Conservation (phyloP, 2,888 invertebrate genomes). For the Leptopterna dolabrata region DNA sequence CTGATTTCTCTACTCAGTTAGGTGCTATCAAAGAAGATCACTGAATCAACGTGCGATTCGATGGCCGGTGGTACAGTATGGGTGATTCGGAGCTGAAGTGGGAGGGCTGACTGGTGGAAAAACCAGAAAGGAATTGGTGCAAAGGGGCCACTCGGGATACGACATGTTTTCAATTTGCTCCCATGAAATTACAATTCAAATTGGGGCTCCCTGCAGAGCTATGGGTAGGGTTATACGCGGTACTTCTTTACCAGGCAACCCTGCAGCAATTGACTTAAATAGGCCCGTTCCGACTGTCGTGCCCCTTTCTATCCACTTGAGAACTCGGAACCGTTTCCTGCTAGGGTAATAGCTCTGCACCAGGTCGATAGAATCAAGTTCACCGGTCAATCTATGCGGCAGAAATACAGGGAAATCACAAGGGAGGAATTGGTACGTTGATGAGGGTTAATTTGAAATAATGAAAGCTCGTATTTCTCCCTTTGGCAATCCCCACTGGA, state of each 20-base stretch:
- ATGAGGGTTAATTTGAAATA: no score
- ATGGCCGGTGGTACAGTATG: not conserved
- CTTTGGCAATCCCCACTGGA: no score
- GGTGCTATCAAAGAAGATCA: no score
- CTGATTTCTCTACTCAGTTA: no score
- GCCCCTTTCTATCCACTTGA: slow-evolving; percentile 2
- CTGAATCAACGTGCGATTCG: not conserved
- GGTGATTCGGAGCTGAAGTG: not conserved
- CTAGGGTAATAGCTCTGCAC: slow-evolving; percentile 18
- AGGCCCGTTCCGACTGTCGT: slow-evolving; percentile 16
- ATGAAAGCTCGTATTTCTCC: no score
- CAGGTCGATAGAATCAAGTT: not conserved
- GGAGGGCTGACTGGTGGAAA: not conserved
- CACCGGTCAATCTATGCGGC: not conserved
- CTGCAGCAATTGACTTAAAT: slow-evolving; percentile 52
- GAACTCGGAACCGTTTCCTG: not conserved
- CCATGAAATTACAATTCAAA: slow-evolving; percentile 44
- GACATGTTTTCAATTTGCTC: slow-evolving; percentile 48
- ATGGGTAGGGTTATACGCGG: slow-evolving; percentile 8
- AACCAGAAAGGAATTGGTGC: not conserved
- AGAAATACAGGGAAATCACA: not conserved
- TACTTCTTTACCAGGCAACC: slow-evolving; percentile 37
- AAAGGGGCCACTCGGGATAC: not conserved
- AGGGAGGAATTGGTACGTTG: not conserved
- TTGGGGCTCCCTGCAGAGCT: slow-evolving; percentile 23